Evolutionary conservation across 64 coral and sea anemone species (phyloP), one percentile per base, ranked within the genome.

Genomic region (Pocillopora damicornis): DNA sequence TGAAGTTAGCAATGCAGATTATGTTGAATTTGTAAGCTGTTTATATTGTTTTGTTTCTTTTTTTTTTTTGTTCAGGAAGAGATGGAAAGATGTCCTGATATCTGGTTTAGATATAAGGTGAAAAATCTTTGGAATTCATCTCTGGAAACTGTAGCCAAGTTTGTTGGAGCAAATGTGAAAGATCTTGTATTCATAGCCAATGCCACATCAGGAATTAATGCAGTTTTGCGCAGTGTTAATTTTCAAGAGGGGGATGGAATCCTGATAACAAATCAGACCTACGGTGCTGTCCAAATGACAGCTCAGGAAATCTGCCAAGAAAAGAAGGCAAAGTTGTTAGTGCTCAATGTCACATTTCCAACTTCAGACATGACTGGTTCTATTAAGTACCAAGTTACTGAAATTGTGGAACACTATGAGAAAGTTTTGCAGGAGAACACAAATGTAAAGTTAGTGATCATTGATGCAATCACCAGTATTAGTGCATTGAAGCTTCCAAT

Each of bases 241-340:
- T 63, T 95, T 35, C 45, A 59, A 36, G 90, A 95, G 89, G 94
- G 90, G 18, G 86, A 92, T 74, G 87, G 86, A 16, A 82, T 95
- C 51, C 35, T 95, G 22, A 91, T 95, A 38, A 95, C 90, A 57
- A 95, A 92, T 79, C 94, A 95, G 58, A 95, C 94, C 42, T 95
- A 95, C 75, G 94, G 94, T 35, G 87, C 94, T 17, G 74, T 95
- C 15, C 87, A 86, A 18, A 95, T 88, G 76, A 86, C 90, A 60
- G 90, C 94, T 15, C 91, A 92, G 20, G 90, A 95, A 26, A 65
- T 95, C 75, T 92, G 94, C 61, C 86, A 78, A 66, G 80, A 90
- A 82, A 92, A 92, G 22, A 89, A 95, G 63, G 73, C 89, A 64
- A 95, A 95, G 64, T 36, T 95, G 35, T 16, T 95, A 30, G 94